Conservation (phyloP, 1,140 invertebrate species). For the Drosophila navojoa region DNA sequence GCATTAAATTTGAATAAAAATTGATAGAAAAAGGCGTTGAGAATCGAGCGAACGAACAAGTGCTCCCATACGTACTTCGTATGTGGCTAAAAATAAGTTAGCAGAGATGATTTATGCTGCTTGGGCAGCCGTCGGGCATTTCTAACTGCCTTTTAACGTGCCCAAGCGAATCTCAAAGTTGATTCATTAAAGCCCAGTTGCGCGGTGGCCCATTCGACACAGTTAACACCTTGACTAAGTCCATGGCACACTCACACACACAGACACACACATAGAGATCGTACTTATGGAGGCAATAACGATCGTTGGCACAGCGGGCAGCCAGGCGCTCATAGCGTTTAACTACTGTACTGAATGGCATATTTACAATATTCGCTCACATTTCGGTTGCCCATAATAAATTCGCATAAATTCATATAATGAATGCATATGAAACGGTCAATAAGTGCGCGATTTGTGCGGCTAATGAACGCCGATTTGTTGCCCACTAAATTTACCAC, state of each 20-base stretch:
- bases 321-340: slow-evolving; percentile 61
- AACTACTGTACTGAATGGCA: slow-evolving; percentile 73
- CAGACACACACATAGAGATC: not conserved
- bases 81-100: slow-evolving; percentile 4
- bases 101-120: not conserved
- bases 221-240: slow-evolving; percentile 32
- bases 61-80: too few relatives aligned
- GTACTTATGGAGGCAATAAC: slow-evolving; percentile 8
- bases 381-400: slow-evolving; percentile 61
- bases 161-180: slow-evolving; percentile 34
- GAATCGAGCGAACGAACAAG: not conserved
- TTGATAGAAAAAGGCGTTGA: slow-evolving; percentile 3
- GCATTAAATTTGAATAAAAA: slow-evolving; percentile 11
- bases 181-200: slow-evolving; percentile 62
- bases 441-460: slow-evolving; percentile 73
- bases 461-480: slow-evolving; percentile 77
- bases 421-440: slow-evolving; percentile 53
- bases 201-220: slow-evolving; percentile 45
- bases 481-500: slow-evolving; percentile 69
- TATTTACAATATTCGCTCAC: slow-evolving; percentile 70
- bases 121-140: not conserved
- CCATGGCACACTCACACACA: slow-evolving; percentile 1
- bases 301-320: slow-evolving; percentile 64
- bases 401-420: slow-evolving; percentile 62
- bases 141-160: slow-evolving; percentile 9